Conservation (phyloP, 2,797 vertebrate genomes). For the Centroberyx gerrardi region DNA sequence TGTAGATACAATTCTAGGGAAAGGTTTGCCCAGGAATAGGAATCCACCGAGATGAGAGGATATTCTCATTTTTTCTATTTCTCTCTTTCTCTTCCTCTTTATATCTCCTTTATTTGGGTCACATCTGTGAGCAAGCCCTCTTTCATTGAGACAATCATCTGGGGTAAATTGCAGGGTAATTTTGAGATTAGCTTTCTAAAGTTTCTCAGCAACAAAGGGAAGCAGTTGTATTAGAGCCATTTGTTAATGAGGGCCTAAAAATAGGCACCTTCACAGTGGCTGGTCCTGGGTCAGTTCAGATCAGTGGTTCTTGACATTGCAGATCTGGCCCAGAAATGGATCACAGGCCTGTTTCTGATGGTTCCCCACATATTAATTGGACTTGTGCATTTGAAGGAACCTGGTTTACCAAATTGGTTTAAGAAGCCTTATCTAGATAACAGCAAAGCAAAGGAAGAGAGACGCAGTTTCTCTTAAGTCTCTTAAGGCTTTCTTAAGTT, state of each 20-base stretch:
- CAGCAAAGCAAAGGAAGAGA: neutral
- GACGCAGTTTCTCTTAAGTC: neutral
- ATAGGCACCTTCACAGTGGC: constrained; percentile 48
- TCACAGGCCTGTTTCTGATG: constrained; percentile 16
- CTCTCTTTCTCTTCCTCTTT: neutral
- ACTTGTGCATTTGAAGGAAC: neutral
- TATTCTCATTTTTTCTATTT: neutral
- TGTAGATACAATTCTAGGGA: neutral
- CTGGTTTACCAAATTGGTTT: neutral
- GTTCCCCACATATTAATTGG: constrained; percentile 20
- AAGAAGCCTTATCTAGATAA: neutral
- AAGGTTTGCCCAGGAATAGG: neutral
- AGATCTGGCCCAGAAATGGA: constrained; percentile 27
- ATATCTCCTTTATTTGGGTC: constrained; percentile 54
- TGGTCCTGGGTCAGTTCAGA: constrained; percentile 29
- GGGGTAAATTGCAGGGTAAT: constrained; percentile 77
- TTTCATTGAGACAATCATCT: constrained; percentile 75
- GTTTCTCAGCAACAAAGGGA: constrained; percentile 71
- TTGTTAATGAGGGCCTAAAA: constrained; percentile 72
- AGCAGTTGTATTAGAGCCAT: constrained; percentile 65
- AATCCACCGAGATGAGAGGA: neutral
- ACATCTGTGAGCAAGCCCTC: constrained; percentile 78
- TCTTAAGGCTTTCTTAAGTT: neutral
- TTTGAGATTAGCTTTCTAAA: constrained; percentile 81
- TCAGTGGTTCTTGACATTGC: constrained; percentile 24